These are phyloP conservation scores for Drosophila barbarae DNA, from an alignment of 2,888 invertebrate genomes.

Conservation along the genomic window DNA sequence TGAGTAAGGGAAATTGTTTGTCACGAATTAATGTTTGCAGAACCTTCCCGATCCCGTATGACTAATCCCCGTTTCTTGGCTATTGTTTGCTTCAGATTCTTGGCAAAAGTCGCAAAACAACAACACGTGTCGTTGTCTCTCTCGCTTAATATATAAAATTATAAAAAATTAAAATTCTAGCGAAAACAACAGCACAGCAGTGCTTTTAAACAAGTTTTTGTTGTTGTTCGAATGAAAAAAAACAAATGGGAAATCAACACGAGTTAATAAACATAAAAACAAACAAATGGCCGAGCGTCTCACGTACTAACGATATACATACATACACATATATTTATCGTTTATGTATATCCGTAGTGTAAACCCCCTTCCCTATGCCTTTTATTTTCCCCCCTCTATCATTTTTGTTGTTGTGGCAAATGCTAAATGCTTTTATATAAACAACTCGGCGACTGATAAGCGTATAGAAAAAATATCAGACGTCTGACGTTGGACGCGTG, in stretches of 20 bases:
- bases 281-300: constrained; percentile 39
- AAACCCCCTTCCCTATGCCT: constrained; percentile 2
- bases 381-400: constrained; percentile 1
- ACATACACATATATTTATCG: constrained; percentile 1
- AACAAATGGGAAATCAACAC: constrained; percentile 20
- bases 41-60: constrained; percentile 30
- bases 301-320: not conserved
- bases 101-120: constrained; percentile 24
- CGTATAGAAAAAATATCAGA: constrained; percentile 17
- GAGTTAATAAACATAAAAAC: constrained; percentile 43
- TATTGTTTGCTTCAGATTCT: constrained; percentile 8
- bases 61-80: constrained; percentile 18
- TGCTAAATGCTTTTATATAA: constrained; percentile 32
- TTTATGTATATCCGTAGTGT: not conserved
- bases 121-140: constrained; percentile 38
- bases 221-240: constrained; percentile 17
- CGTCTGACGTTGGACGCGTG: constrained; percentile 49
- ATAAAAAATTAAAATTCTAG: constrained; percentile 33
- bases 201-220: constrained; percentile 22
- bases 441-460: constrained; percentile 32
- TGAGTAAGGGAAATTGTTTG: constrained; percentile 8
- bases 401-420: constrained; percentile 7
- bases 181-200: constrained; percentile 28
- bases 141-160: constrained; percentile 32
- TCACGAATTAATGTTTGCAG: constrained; percentile 23